phyloP scores from a whole-genome alignment of 2,888 invertebrate genomes.

The Rhyacophila evoluta region DNA sequence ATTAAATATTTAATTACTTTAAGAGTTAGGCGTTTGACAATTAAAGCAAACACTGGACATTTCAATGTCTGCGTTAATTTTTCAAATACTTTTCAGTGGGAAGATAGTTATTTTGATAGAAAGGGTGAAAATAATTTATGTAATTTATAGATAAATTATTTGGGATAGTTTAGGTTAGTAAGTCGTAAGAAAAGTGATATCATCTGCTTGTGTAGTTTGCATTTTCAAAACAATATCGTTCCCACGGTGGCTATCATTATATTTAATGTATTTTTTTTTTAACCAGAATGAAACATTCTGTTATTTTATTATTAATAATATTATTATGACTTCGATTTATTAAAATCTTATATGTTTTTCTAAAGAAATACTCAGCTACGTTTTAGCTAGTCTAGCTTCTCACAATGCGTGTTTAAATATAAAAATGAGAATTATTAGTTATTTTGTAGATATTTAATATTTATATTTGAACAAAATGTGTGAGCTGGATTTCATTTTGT shows the following conservation, averaged over 20 bases:
- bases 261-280: slow-evolving; percentile 43
- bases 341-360: slow-evolving; percentile 34
- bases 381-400: slow-evolving; percentile 35
- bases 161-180: not conserved
- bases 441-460: not conserved
- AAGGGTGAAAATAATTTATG: not conserved
- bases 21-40: slow-evolving; percentile 23
- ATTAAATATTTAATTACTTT: slow-evolving; percentile 25
- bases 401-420: slow-evolving; percentile 29
- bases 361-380: slow-evolving; percentile 37
- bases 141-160: not conserved
- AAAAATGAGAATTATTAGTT: slow-evolving; percentile 23
- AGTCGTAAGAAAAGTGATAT: not conserved
- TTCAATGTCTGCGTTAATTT: slow-evolving; percentile 26
- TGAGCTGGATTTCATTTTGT: not conserved
- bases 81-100: slow-evolving; percentile 29
- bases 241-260: slow-evolving; percentile 37
- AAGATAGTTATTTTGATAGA: slow-evolving; percentile 32
- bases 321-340: slow-evolving; percentile 31
- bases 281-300: slow-evolving; percentile 46
- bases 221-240: slow-evolving; percentile 30
- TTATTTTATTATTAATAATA: slow-evolving; percentile 36
- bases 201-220: not conserved
- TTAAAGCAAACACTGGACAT: not conserved
- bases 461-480: not conserved